Base-by-base conservation (phyloP, 1,140 invertebrate genomes). In the Cydia pomonella region DNA sequence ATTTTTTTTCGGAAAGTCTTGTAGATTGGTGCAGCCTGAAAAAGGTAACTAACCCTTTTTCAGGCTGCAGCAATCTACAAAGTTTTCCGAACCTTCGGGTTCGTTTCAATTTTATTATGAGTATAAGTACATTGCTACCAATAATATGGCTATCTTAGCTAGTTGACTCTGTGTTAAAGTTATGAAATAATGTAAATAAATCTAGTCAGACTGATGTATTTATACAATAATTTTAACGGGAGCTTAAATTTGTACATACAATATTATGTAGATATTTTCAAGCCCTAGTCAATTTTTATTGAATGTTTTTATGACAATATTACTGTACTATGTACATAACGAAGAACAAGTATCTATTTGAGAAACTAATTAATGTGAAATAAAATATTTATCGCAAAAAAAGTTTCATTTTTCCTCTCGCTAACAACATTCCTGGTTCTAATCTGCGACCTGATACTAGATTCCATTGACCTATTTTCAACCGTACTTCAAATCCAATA, bases 231-330 rank as follows among this genome's bases (percentile, higher is more conserved):
- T 83, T 85, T 87, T 83, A 79, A 86, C 87, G 80, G 81, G 87
- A 90, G 87, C 88, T 90, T 90, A 90, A 74, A 84, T 78, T 86
- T 89, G 87, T 92, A 89, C 81, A 90, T 88, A 92, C 71, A 85
- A 80, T 90, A 59, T 59, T 59, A 84, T 90, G 86, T 92, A 90
- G 86, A 87, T 88, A 90, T 76, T 79, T 77, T 83, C 79, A 84
- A 84, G 82, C 76, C 85, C 83, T 92, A 92, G 90, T 92, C 89
- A 92, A 92, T 92, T 92, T 92, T 87, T 88, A 91, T 89, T 91
- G 74, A 89, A 87, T 89, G 85, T 91, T 90, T 79, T 88, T 89
- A 88, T 81, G 90, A 90, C 90, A 91, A 92, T 92, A 89, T 91
- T 78, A 91, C 89, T 91, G 88, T 91, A 90, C 81, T 83, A 41